These are phyloP conservation scores for Yasuhikotakia modesta DNA, from an alignment of 2,797 vertebrate species.

Conservation along the genomic window DNA sequence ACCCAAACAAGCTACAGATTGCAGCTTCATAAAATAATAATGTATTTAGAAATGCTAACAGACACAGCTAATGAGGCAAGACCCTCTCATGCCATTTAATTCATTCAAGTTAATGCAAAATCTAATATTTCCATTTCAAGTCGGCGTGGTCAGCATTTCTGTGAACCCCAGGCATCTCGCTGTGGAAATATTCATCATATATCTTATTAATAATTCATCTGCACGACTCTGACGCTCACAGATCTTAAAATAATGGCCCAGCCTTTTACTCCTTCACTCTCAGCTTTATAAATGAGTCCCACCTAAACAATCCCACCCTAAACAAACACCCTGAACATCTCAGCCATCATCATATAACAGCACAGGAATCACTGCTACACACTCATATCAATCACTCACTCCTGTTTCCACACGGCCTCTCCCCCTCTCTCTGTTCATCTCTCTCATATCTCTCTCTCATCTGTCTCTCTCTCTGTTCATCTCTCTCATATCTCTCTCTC, in stretches of 20 bases:
- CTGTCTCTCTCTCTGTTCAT: background rate
- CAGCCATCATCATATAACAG: constrained; percentile 60
- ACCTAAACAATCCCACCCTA: constrained; percentile 13
- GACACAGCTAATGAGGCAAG: constrained; percentile 65
- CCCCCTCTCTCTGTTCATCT: constrained; percentile 21
- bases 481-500: constrained; percentile 31
- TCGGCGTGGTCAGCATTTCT: constrained; percentile 69
- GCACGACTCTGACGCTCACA: constrained; percentile 48
- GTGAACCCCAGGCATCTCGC: constrained; percentile 65
- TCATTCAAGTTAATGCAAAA: constrained; percentile 72
- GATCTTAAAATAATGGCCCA: constrained; percentile 45
- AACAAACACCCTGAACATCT: constrained; percentile 26
- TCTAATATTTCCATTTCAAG: constrained; percentile 71
- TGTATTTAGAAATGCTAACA: constrained; percentile 23
- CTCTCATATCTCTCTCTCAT: constrained; percentile 27
- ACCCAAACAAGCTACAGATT: too few relatives aligned
- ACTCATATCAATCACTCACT: constrained; percentile 67
- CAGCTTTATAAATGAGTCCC: background rate
- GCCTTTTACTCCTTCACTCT: constrained; percentile 59
- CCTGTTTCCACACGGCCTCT: constrained; percentile 58
- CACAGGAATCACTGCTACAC: constrained; percentile 62
- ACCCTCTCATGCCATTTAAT: constrained; percentile 65
- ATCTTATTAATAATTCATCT: constrained; percentile 75
- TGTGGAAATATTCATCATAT: constrained; percentile 73
- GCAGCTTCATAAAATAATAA: too few relatives aligned